Percentiles rank a stretch among this genome's conserved stretches.
phyloP scores from a whole-genome alignment of 1,140 invertebrate species.

The Zophobas atratus region DNA sequence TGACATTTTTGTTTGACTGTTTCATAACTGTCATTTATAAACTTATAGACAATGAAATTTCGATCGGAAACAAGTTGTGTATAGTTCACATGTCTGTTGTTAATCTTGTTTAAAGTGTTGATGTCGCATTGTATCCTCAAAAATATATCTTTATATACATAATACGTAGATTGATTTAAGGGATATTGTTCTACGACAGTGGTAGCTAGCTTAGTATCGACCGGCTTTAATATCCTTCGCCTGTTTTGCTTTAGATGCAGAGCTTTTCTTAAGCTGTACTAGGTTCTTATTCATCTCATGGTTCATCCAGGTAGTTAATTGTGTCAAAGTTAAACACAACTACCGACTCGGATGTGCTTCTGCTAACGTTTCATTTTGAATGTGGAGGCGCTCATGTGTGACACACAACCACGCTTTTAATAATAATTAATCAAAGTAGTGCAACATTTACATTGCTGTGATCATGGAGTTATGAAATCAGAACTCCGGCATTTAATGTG shows the following conservation, averaged over 20 bases:
- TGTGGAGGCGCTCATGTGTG: slow-evolving; percentile 43
- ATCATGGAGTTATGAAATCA: slow-evolving; percentile 39
- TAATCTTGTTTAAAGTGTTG: no score
- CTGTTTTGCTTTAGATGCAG: not conserved
- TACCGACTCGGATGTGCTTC: slow-evolving; percentile 19
- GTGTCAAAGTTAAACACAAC: slow-evolving; percentile 44
- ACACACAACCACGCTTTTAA: slow-evolving; percentile 27
- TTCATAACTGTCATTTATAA: no score
- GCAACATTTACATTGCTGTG: slow-evolving; percentile 42
- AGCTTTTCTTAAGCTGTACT: slow-evolving; percentile 13
- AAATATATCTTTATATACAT: no score
- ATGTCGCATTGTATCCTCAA: no score
- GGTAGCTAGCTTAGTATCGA: not conserved
- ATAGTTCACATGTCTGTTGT: no score
- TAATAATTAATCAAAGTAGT: slow-evolving; percentile 49
- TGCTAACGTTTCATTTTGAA: slow-evolving; percentile 35
- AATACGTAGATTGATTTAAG: no score
- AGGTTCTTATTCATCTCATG: slow-evolving; percentile 12
- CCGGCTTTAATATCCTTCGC: not conserved
- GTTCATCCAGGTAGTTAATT: slow-evolving; percentile 45
- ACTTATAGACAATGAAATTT: no score
- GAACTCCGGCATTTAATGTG: slow-evolving; percentile 33
- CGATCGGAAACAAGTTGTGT: no score
- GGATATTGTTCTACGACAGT: no score
- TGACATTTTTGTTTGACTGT: no score